Evolutionary conservation across 2,888 invertebrate species (phyloP), one percentile per base, ranked within the genome.

Genomic region (Drosophila neonasuta): DNA sequence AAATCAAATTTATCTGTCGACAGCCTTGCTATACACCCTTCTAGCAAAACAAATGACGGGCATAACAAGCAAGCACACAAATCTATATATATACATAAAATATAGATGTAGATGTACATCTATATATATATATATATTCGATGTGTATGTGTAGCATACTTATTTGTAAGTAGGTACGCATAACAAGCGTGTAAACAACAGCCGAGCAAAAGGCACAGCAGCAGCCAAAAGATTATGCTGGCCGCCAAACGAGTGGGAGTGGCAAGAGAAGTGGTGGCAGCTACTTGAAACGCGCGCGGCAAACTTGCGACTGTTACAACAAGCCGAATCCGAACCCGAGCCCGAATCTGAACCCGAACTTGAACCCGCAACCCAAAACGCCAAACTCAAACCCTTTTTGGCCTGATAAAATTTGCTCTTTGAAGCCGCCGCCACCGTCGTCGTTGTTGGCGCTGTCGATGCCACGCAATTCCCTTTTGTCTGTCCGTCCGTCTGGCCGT

Each of bases 161-260:
- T 73, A 76, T 69, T 68, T 74, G 68, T 66, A 67, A 69, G 83
- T 51, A 77, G 74, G 65, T 61, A 70, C 65, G 66, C 77, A 70
- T 80, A 82, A 86, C 81, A 82, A 86, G 87, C 82, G 79, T 82
- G 87, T 86, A 86, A 82, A 86, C 82, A 82, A 81, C 65, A 66
- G 60, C 45, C 60, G 50, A 63, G 80, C 67, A 75, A 80, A 80
- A 80, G 78, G 73, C 68, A 76, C 81, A 69, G 65, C 57, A 58
- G 66, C 51, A 71, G 77, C 76, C 36, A 39, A 52, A 67, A 62
- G 56, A 54, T 50, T 66, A 42, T 55, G 63, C 48, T 55, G 48
- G 15, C 54, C 29, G 17, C 56, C 32, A 48, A 36, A 24, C 8
- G 9, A n/a, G 11, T 2, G 2, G 1, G 46, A 1, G 15, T 6